phyloP scores from a whole-genome alignment of 2,888 invertebrate species.

The Eugnorisma glareosa region DNA sequence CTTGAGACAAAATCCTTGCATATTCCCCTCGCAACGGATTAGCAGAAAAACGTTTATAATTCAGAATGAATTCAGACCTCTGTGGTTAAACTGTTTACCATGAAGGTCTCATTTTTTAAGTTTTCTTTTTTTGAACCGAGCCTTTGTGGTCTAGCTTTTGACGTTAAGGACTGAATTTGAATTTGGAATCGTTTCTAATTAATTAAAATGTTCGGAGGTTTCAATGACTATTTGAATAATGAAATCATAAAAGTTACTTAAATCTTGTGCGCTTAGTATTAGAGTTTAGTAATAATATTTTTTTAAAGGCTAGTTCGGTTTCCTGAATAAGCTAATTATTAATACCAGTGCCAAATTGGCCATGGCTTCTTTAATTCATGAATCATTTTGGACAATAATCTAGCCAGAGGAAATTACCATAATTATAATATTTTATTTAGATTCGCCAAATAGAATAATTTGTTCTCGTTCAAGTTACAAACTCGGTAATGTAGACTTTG shows the following conservation, averaged over 20 bases:
- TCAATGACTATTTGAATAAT: constrained; percentile 14
- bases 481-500: neutral
- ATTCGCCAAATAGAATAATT: neutral
- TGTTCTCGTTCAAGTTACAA: neutral
- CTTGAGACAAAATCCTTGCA: constrained; percentile 56
- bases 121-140: neutral
- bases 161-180: constrained; percentile 21
- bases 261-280: neutral
- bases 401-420: too few relatives aligned
- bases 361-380: neutral
- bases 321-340: too few relatives aligned
- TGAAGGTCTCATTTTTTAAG: constrained; percentile 12
- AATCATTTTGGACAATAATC: neutral
- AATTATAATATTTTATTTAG: too few relatives aligned
- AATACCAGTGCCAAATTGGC: neutral
- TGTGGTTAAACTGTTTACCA: constrained; percentile 33
- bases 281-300: neutral
- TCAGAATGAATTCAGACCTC: constrained; percentile 16
- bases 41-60: constrained; percentile 51
- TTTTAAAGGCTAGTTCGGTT: neutral
- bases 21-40: constrained; percentile 52
- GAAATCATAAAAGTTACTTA: constrained; percentile 1
- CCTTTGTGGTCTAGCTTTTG: constrained; percentile 12
- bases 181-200: constrained; percentile 25
- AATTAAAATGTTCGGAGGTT: constrained; percentile 12